Evolutionary conservation across 2,888 invertebrate genomes (phyloP).

Genomic region (Papilio demoleus): DNA sequence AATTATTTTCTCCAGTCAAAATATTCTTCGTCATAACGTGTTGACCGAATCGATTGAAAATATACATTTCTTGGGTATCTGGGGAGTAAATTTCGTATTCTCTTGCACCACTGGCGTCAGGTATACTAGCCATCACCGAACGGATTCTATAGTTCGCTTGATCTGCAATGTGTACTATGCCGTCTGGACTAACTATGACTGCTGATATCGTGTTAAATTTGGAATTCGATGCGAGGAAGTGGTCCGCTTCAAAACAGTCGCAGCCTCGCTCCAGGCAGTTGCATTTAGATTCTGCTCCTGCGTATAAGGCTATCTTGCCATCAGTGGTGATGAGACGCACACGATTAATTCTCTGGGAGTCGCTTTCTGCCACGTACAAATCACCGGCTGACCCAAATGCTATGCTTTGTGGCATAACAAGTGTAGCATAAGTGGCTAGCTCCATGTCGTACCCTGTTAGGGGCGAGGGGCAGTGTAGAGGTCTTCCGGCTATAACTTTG

Average conservation of each 20-base stretch:
- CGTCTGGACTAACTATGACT: slow-evolving; percentile 96
- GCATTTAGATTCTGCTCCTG: slow-evolving; percentile 96
- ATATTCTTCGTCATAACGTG: slow-evolving; percentile 97
- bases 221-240: slow-evolving; percentile 95
- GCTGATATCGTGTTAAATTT: slow-evolving; percentile 97
- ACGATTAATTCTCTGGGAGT: slow-evolving; percentile 96
- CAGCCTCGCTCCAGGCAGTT: slow-evolving; percentile 96
- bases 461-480: slow-evolving; percentile 95
- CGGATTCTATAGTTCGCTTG: slow-evolving; percentile 95
- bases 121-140: slow-evolving; percentile 94
- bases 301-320: slow-evolving; percentile 92
- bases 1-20: slow-evolving; percentile 96
- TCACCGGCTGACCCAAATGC: slow-evolving; percentile 96
- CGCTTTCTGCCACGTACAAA: slow-evolving; percentile 97
- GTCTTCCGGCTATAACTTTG: slow-evolving; percentile 96
- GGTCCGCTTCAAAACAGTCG: slow-evolving; percentile 96
- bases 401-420: slow-evolving; percentile 97
- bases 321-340: slow-evolving; percentile 96
- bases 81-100: slow-evolving; percentile 98
- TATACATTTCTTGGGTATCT: slow-evolving; percentile 96
- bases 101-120: slow-evolving; percentile 91
- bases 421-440: slow-evolving; percentile 94
- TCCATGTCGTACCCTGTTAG: slow-evolving; percentile 91
- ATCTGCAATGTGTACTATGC: slow-evolving; percentile 97
- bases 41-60: slow-evolving; percentile 97